Evolutionary conservation across 2,888 invertebrate genomes (phyloP), one percentile per base, ranked within the genome.

Genomic region (Troides aeacus): DNA sequence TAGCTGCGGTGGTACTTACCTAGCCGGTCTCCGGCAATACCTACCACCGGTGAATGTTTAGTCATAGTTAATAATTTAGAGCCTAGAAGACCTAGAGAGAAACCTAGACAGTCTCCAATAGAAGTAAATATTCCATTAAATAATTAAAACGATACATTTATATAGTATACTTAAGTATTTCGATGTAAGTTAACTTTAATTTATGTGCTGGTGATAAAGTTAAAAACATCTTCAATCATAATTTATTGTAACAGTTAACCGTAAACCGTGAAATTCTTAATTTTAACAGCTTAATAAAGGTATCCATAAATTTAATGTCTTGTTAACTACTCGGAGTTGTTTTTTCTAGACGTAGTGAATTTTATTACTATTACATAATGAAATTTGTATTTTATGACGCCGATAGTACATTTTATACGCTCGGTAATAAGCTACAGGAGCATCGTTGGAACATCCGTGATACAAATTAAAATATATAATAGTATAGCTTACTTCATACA

Each of bases 271-370:
- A 66, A 75, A 74, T 76, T 74, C 75, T 78, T 77, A 76, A 77
- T 77, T 78, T 80, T 80, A 77, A 80, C 72, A 72, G 72, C 74
- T 74, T 76, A 72, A 79, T 80, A 76, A 77, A 76, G 70, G 71
- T 73, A 73, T n/a, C 62, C 64, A 63, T 72, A 74, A 77, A 77
- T 80, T 80, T 80, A 78, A 69, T 72, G 66, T 62, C 66, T 69
- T 73, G 74, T 77, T 78, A 72, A 66, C 71, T 71, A 74, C 70
- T 70, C 71, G 24, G 21, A 61, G 46, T 50, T 66, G 64, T 61
- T 76, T 72, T 61, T 68, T 60, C 62, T 63, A 71, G 56, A 71
- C 67, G 17, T 66, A 59, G 62, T 71, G 72, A 65, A 74, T 74
- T 72, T 76, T 71, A 74, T 72, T 36, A 70, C 50, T 68, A 53